Percentiles rank a stretch among this genome's conserved stretches.
Conservation (phyloP, 1,140 invertebrate species). For the Drosophila pandora region DNA sequence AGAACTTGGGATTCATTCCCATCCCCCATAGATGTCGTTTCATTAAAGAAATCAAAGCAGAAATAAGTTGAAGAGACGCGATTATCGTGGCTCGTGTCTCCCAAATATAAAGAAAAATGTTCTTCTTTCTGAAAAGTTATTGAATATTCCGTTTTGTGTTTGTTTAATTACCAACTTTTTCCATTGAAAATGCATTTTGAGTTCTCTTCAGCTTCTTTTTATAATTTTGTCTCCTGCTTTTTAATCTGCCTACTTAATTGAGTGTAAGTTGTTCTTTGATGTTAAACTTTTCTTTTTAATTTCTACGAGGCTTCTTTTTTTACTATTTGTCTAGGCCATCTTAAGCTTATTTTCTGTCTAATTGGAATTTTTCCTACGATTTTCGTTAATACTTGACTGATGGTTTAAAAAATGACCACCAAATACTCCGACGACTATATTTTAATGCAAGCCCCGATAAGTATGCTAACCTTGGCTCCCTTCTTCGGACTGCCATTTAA, state of each 20-base stretch:
- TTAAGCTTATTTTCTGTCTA: constrained; percentile 69
- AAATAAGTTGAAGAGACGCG: constrained; percentile 44
- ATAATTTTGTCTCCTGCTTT: constrained; percentile 42
- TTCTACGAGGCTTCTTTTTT: constrained; percentile 39
- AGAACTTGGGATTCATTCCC: constrained; percentile 35
- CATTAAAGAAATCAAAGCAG: constrained; percentile 21
- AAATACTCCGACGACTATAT: neutral
- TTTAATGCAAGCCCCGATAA: neutral
- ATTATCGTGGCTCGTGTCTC: constrained; percentile 63
- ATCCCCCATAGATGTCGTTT: neutral
- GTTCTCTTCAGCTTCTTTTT: constrained; percentile 36
- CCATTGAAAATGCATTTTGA: constrained; percentile 62
- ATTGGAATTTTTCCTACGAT: constrained; percentile 59
- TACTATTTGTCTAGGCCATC: constrained; percentile 50
- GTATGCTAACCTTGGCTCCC: constrained; percentile 3
- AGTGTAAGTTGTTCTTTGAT: constrained; percentile 70
- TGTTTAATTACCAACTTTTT: constrained; percentile 80
- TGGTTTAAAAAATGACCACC: constrained; percentile 5
- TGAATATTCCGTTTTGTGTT: constrained; percentile 81
- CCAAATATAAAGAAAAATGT: constrained; percentile 18
- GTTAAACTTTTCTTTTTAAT: constrained; percentile 70
- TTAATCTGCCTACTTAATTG: constrained; percentile 79
- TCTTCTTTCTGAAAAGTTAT: constrained; percentile 52
- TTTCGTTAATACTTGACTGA: constrained; percentile 28
- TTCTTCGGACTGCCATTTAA: neutral